Conservation (phyloP, 1,140 invertebrate genomes). For the Anoplolepis gracilipes region DNA sequence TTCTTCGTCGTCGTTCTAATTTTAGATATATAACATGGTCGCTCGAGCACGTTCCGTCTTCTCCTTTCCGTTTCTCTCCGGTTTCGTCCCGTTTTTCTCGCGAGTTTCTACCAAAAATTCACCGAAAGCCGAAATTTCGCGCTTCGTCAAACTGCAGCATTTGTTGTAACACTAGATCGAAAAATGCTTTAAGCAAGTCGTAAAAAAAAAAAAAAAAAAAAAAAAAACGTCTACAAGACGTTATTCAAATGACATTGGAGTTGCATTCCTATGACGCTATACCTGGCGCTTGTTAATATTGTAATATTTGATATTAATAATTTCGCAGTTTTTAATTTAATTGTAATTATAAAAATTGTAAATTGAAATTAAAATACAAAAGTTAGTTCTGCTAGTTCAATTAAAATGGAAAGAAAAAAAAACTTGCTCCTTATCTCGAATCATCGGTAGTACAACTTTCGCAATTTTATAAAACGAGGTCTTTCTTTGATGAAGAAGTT, state of each 20-base stretch:
- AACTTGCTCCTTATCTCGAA: neutral
- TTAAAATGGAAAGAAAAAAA: too few relatives aligned
- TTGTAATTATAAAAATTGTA: neutral
- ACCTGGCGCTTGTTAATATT: too few relatives aligned
- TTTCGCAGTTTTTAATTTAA: constrained; percentile 23
- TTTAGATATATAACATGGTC: constrained; percentile 77
- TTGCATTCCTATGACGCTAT: too few relatives aligned
- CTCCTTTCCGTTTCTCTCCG: constrained; percentile 16
- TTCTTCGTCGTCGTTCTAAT: constrained; percentile 81
- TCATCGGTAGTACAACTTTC: neutral
- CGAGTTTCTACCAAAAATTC: constrained; percentile 8
- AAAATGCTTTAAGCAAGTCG: neutral
- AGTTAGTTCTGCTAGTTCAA: neutral
- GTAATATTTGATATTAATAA: too few relatives aligned
- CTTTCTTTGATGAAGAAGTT: neutral
- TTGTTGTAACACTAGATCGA: neutral
- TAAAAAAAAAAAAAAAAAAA: too few relatives aligned
- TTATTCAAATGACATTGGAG: too few relatives aligned
- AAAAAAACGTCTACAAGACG: too few relatives aligned
- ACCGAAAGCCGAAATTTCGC: neutral
- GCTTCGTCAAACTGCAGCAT: neutral
- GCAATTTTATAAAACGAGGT: neutral
- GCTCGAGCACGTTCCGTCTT: constrained; percentile 52
- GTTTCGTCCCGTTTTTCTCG: neutral
- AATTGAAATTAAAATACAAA: neutral